Evolutionary conservation across 2,888 invertebrate species (phyloP).

Genomic region (Cantharis lateralis): DNA sequence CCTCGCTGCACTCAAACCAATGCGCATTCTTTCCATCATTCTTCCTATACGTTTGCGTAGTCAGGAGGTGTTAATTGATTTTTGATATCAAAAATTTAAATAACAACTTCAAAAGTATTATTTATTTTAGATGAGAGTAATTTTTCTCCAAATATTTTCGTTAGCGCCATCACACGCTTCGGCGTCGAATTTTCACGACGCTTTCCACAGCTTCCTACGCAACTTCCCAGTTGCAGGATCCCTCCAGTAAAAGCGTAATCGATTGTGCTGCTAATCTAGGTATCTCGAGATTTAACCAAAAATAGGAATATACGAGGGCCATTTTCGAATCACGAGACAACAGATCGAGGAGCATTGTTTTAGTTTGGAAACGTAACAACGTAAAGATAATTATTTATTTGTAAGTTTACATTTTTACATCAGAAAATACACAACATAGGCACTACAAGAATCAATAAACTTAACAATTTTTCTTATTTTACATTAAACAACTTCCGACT

Average conservation of each 20-base stretch:
- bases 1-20: neutral
- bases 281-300: neutral
- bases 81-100: neutral
- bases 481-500: neutral
- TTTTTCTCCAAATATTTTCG: neutral
- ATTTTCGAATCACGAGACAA: neutral
- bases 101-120: neutral
- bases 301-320: too few relatives aligned
- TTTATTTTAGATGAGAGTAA: neutral
- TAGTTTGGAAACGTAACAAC: neutral
- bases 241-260: neutral
- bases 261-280: neutral
- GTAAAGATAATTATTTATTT: conserved; percentile 3
- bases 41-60: neutral
- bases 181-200: neutral
- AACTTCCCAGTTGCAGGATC: neutral
- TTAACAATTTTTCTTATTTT: neutral
- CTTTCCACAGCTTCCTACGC: conserved; percentile 2
- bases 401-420: conserved; percentile 8
- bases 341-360: neutral
- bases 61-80: neutral
- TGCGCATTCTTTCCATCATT: neutral
- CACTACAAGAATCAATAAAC: neutral
- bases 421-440: neutral
- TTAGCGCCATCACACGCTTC: neutral